Evolutionary conservation across 2,888 invertebrate genomes (phyloP).

Genomic region (Toxonevra muliebris): DNA sequence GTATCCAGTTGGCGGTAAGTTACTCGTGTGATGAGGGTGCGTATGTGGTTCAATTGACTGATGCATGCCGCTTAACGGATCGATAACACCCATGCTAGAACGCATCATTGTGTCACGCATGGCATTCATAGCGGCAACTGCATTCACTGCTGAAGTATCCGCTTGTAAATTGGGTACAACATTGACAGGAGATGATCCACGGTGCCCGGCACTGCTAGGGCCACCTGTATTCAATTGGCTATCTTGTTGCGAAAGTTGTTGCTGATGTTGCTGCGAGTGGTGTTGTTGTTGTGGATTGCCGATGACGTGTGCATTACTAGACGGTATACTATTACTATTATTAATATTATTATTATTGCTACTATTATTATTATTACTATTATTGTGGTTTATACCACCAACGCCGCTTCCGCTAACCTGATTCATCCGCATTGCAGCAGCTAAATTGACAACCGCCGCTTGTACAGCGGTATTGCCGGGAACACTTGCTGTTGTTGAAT

Average conservation of each 20-base stretch:
- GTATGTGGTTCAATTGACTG: constrained; percentile 43
- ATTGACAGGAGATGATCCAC: constrained; percentile 38
- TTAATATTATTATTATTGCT: constrained; percentile 16
- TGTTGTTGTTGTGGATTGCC: constrained; percentile 16
- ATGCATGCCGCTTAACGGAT: constrained; percentile 49
- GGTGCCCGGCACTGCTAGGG: constrained; percentile 53
- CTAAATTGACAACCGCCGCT: constrained; percentile 79
- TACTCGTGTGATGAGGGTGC: constrained; percentile 33
- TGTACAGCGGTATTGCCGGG: constrained; percentile 72
- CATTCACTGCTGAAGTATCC: constrained; percentile 59
- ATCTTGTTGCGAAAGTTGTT: constrained; percentile 37
- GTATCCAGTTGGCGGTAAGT: constrained; percentile 10
- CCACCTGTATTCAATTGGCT: constrained; percentile 26
- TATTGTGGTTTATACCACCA: constrained; percentile 7
- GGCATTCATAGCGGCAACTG: constrained; percentile 70
- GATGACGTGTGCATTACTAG: constrained; percentile 31
- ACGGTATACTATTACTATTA: constrained; percentile 37
- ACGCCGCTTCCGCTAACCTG: constrained; percentile 39
- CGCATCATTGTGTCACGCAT: constrained; percentile 69
- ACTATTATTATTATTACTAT: not conserved
- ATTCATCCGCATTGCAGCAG: constrained; percentile 78
- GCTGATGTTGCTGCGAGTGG: constrained; percentile 19
- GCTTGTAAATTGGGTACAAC: constrained; percentile 49
- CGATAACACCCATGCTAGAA: constrained; percentile 63
- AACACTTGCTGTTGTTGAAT: constrained; percentile 63